Evolutionary conservation across 2,797 vertebrate species (phyloP), one percentile per base, ranked within the genome.

Genomic region (Micrastur ruficollis): DNA sequence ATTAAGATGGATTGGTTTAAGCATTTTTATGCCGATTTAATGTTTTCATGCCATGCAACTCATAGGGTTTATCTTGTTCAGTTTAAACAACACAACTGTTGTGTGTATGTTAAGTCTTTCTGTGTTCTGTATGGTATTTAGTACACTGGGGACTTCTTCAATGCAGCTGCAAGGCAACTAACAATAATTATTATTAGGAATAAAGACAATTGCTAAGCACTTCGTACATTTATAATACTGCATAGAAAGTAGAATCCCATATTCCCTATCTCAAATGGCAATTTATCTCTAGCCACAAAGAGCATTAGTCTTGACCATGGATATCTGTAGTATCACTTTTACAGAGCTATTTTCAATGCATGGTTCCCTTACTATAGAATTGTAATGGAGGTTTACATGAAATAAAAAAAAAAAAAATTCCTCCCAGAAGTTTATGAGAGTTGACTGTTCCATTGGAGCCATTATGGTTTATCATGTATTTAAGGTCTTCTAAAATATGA

Each of bases 391-490:
- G 49, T 76, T 81, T 94, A 72, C 31, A 68, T 66, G 44, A 82
- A 93, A 86, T 79, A 47, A 84, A 71, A 86, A 74, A n/a, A 38
- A 93, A 76, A 73, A 66, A 5, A 91, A 56, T 49, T 65, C 55
- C 4, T 88, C n/a, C 31, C 75, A 56, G 79, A 95, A 65, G 34
- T 75, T 96, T 93, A 96, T 95, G 46, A 81, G 59, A 86, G 56
- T 46, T 92, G 96, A 97, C 88, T 96, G 76, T 79, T 98, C 85
- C 93, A 81, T 62, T 97, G 95, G 92, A 96, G 55, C 91, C 80
- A 50, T 96, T 96, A 95, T 61, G 89, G 94, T 83, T 96, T 96
- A 95, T 94, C 93, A 80, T 83, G 78, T 96, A 94, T 97, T 97
- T 96, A 97, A 96, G 78, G 42, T 44, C n/a, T 95, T 95, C 95